phyloP scores from a whole-genome alignment of 2,888 invertebrate species.

The Heliconius erato region DNA sequence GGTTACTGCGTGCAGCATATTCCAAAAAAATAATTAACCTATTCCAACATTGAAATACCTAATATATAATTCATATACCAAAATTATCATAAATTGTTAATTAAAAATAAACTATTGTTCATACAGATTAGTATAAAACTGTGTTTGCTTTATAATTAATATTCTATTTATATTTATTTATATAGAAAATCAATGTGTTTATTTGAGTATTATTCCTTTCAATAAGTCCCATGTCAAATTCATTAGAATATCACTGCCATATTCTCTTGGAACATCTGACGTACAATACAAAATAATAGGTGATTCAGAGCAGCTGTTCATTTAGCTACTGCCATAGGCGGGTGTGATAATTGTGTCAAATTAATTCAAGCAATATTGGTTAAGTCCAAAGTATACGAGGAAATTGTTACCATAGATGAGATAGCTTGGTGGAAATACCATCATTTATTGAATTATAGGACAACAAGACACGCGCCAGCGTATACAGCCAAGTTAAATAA shows the following conservation, averaged over 20 bases:
- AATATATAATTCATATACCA: background rate
- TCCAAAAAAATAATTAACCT: no score
- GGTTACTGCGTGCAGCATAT: no score
- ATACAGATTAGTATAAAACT: background rate
- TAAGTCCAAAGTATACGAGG: constrained; percentile 26
- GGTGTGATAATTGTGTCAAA: constrained; percentile 26
- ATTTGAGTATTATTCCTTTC: background rate
- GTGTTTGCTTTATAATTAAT: background rate
- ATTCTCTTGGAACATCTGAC: constrained; percentile 17
- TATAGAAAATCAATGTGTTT: background rate
- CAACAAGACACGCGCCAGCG: no score
- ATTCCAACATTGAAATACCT: no score
- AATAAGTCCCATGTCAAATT: constrained; percentile 14
- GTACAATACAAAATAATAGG: constrained; percentile 25
- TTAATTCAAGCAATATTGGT: constrained; percentile 29
- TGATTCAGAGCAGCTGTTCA: constrained; percentile 26
- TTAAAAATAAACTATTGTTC: background rate
- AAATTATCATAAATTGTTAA: background rate
- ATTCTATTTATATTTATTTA: background rate
- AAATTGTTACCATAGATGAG: background rate
- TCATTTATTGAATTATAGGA: background rate
- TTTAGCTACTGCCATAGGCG: constrained; percentile 25
- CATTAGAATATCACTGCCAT: constrained; percentile 20
- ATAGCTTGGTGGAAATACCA: background rate
- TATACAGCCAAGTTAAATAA: no score